A percentile compares a stretch with the other conserved stretches of the same genome.
phyloP scores from a whole-genome alignment of 35 echinoderm and acorn worm species.

The Heliocidaris erythrogramma region DNA sequence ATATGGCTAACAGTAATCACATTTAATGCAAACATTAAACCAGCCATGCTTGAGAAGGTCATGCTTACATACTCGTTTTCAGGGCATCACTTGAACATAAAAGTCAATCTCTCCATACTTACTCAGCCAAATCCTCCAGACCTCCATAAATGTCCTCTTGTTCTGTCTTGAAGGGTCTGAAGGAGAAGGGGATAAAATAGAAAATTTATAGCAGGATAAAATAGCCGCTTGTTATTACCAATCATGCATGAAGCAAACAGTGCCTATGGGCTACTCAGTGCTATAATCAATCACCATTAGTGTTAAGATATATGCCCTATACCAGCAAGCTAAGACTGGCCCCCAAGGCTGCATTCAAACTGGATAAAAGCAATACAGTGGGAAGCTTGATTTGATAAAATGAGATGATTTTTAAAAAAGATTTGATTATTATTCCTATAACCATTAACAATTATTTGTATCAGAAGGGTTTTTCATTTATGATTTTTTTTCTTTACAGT shows the following conservation, averaged over 20 bases:
- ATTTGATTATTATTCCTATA: too few species aligned
- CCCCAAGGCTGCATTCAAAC: background rate
- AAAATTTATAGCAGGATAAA: slow-evolving; percentile 12
- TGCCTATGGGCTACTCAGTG: background rate
- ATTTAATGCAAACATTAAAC: background rate
- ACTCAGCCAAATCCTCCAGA: slow-evolving; percentile 75
- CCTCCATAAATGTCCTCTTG: slow-evolving; percentile 79
- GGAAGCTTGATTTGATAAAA: too few species aligned
- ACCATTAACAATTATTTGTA: too few species aligned
- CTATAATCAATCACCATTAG: slow-evolving; percentile 7
- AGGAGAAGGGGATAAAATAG: background rate
- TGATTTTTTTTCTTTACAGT: too few species aligned
- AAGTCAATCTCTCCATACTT: slow-evolving; percentile 34
- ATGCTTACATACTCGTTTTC: background rate
- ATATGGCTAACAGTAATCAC: background rate
- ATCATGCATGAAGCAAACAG: background rate
- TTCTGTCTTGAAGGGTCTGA: slow-evolving; percentile 39
- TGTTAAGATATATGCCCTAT: background rate
- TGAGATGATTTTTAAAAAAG: too few species aligned
- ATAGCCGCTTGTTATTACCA: slow-evolving; percentile 15
- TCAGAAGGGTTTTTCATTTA: too few species aligned
- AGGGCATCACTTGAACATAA: background rate
- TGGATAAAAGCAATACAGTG: background rate
- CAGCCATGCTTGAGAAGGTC: background rate
- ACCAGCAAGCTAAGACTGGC: background rate